Evolutionary conservation across 2,888 invertebrate species (phyloP).

Genomic region (Tyria jacobaeae): DNA sequence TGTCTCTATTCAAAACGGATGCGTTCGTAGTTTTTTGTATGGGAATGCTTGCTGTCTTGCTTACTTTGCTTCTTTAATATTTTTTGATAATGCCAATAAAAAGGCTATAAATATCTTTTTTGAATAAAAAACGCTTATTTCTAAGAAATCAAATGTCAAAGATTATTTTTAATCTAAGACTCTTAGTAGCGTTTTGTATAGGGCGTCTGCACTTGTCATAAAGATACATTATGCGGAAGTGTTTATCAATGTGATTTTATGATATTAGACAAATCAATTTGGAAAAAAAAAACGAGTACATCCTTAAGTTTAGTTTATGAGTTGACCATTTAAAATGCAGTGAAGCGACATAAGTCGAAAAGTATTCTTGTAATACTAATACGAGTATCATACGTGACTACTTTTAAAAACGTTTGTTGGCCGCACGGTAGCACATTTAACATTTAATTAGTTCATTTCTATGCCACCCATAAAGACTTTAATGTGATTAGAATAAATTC

Average conservation of each 20-base stretch:
- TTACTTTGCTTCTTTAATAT: conserved; percentile 68
- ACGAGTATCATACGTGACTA: conserved; percentile 74
- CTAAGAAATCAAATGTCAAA: conserved; percentile 21
- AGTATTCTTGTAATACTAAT: conserved; percentile 68
- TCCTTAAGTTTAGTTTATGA: conserved; percentile 16
- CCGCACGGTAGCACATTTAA: conserved; percentile 74
- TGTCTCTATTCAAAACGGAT: conserved; percentile 77
- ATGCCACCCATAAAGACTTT: conserved; percentile 66
- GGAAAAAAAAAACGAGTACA: background rate
- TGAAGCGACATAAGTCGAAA: conserved; percentile 47
- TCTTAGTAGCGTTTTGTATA: background rate
- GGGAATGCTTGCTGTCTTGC: conserved; percentile 73
- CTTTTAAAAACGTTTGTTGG: conserved; percentile 62
- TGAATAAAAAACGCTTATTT: conserved; percentile 41
- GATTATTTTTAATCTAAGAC: conserved; percentile 18
- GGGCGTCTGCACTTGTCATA: background rate
- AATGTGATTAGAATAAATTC: conserved; percentile 74
- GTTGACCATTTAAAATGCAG: conserved; percentile 48
- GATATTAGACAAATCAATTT: background rate
- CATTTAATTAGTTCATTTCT: conserved; percentile 71
- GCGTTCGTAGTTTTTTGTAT: conserved; percentile 75
- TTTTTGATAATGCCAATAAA: conserved; percentile 63
- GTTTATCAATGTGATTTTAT: background rate
- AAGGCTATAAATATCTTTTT: conserved; percentile 73
- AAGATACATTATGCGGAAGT: background rate